A percentile compares a stretch with the other conserved stretches of the same genome.
phyloP scores from a whole-genome alignment of 1,140 invertebrate species.

The Eriosoma lanigerum region DNA sequence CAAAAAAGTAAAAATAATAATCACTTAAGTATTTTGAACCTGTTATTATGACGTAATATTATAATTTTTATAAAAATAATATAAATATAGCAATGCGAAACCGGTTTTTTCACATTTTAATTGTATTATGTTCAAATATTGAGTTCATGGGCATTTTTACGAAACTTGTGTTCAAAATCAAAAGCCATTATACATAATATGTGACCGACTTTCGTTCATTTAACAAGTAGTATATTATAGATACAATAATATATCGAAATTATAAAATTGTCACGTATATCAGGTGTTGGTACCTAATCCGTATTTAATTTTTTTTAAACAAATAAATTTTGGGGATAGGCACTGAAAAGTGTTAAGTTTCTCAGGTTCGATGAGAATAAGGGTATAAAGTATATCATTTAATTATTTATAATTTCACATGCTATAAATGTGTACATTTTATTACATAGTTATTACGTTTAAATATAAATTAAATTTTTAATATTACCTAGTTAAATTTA shows the following conservation, averaged over 20 bases:
- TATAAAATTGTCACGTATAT: too few relatives aligned
- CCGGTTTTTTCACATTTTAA: slow-evolving; percentile 2
- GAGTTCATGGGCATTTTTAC: background rate
- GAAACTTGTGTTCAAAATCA: background rate
- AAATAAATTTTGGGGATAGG: too few relatives aligned
- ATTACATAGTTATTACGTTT: too few relatives aligned
- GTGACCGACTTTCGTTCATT: background rate
- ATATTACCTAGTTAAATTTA: too few relatives aligned
- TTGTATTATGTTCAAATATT: background rate
- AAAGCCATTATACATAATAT: background rate
- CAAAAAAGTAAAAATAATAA: background rate
- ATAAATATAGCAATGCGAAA: background rate
- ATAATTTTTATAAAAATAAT: background rate
- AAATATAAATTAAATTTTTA: too few relatives aligned
- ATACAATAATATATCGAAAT: background rate
- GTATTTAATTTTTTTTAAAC: too few relatives aligned
- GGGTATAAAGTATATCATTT: too few relatives aligned
- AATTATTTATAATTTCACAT: too few relatives aligned
- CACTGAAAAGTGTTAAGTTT: too few relatives aligned
- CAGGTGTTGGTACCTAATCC: too few relatives aligned
- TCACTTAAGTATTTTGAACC: background rate
- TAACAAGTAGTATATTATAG: background rate
- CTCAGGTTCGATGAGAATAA: too few relatives aligned
- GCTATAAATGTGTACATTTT: too few relatives aligned
- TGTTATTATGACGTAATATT: slow-evolving; percentile 12